A percentile compares a stretch with the other conserved stretches of the same genome.
Conservation (phyloP, 2,888 invertebrate genomes). For the Xylota segnis region DNA sequence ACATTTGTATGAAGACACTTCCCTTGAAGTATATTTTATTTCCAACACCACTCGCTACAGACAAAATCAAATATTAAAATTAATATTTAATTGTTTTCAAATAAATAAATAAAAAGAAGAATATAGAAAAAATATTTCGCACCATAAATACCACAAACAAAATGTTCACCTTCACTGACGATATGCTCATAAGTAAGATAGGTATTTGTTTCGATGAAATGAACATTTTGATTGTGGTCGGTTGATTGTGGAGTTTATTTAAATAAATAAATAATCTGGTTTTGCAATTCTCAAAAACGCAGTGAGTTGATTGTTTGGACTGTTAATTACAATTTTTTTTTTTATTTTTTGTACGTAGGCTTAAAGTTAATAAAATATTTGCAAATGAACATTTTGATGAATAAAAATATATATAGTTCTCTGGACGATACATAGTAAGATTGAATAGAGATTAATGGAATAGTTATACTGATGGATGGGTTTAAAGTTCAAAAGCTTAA, state of each 20-base stretch:
- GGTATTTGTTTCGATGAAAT: constrained; percentile 29
- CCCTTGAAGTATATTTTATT: constrained; percentile 3
- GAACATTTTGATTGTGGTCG: constrained; percentile 74
- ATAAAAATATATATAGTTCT: constrained; percentile 1
- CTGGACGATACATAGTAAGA: not conserved
- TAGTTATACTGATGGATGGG: not conserved
- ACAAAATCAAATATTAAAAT: constrained; percentile 8
- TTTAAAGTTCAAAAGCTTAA: not conserved
- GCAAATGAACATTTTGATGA: constrained; percentile 40
- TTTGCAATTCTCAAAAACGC: constrained; percentile 85
- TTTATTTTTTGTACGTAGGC: constrained; percentile 10
- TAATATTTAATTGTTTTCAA: not conserved
- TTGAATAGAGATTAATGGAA: constrained; percentile 4
- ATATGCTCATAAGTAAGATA: not conserved
- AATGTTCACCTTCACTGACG: constrained; percentile 58
- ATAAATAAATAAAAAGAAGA: constrained; percentile 25
- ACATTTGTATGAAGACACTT: not conserved
- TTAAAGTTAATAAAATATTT: constrained; percentile 52
- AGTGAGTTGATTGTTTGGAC: constrained; percentile 78
- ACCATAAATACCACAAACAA: constrained; percentile 71
- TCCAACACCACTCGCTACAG: constrained; percentile 17
- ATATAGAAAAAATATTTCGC: constrained; percentile 38
- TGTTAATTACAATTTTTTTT: constrained; percentile 24
- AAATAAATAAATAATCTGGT: constrained; percentile 80
- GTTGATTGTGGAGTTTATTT: constrained; percentile 67